These are phyloP conservation scores for Macrostomum lignano DNA, from an alignment of 1,140 invertebrate species.

Conservation along the genomic window DNA sequence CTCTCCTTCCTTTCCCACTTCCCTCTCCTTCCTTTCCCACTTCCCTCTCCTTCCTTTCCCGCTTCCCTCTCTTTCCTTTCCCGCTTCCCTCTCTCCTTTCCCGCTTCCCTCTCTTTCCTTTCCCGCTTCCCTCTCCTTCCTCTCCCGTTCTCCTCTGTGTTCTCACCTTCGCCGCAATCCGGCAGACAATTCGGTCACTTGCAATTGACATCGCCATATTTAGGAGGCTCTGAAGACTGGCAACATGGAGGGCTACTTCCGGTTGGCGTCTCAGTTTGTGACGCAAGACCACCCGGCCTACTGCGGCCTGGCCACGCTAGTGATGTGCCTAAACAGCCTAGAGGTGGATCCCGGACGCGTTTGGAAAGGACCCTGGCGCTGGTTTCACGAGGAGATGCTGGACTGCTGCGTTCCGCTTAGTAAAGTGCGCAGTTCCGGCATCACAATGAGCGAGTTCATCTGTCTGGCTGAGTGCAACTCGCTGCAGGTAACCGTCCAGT, in stretches of 20 bases:
- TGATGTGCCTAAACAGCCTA: constrained; percentile 21
- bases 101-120: too few relatives aligned
- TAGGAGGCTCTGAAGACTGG: constrained; percentile 14
- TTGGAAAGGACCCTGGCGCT: constrained; percentile 25
- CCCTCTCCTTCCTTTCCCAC: too few relatives aligned
- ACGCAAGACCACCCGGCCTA: constrained; percentile 26
- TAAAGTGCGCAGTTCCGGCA: neutral
- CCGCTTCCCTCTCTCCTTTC: too few relatives aligned
- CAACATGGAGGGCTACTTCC: constrained; percentile 18
- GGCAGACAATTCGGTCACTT: too few relatives aligned
- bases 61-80: too few relatives aligned
- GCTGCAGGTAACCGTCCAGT: constrained; percentile 9
- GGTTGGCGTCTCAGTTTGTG: constrained; percentile 19
- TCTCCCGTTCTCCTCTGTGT: too few relatives aligned
- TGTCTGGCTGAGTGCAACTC: constrained; percentile 17
- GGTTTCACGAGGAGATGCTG: constrained; percentile 26
- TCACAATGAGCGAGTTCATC: constrained; percentile 17
- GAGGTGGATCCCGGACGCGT: constrained; percentile 22
- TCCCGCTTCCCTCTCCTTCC: too few relatives aligned
- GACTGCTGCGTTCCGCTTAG: constrained; percentile 19
- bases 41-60: too few relatives aligned
- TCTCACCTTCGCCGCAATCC: too few relatives aligned
- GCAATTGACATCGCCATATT: too few relatives aligned
- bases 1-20: too few relatives aligned
- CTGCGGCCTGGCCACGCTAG: constrained; percentile 24